These are phyloP conservation scores for Aphrophora alni DNA, from an alignment of 2,888 invertebrate species.

Conservation along the genomic window DNA sequence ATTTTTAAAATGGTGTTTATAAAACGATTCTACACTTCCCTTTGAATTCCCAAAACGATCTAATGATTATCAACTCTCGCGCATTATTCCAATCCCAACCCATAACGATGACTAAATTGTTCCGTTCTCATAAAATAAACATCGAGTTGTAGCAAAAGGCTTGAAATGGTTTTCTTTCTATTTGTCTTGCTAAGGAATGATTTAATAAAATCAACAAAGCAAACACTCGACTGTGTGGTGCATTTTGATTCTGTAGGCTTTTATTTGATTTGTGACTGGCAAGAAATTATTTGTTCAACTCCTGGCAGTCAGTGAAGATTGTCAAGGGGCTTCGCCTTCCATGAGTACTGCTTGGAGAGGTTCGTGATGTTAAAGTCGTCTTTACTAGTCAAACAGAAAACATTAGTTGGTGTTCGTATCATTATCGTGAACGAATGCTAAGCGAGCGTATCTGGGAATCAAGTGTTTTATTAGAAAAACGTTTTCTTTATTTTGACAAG, in stretches of 20 bases:
- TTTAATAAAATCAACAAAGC: not conserved
- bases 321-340: not conserved
- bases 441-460: too few relatives aligned
- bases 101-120: not conserved
- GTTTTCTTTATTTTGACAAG: too few relatives aligned
- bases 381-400: not conserved
- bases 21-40: too few relatives aligned
- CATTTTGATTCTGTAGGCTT: conserved; percentile 5
- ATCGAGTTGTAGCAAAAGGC: not conserved
- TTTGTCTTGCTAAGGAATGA: not conserved
- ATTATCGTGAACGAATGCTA: too few relatives aligned
- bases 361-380: not conserved
- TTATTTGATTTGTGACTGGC: conserved; percentile 1
- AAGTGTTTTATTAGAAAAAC: too few relatives aligned
- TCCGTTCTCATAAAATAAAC: not conserved
- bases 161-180: not conserved
- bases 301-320: not conserved
- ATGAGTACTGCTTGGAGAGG: not conserved
- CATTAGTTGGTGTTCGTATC: too few relatives aligned
- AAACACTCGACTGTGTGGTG: not conserved
- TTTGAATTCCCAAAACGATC: not conserved
- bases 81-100: not conserved
- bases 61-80: not conserved
- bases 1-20: too few relatives aligned
- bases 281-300: conserved; percentile 3